These are phyloP conservation scores for Coecobrya sp. DNA, from an alignment of 2,888 invertebrate species.

Conservation along the genomic window DNA sequence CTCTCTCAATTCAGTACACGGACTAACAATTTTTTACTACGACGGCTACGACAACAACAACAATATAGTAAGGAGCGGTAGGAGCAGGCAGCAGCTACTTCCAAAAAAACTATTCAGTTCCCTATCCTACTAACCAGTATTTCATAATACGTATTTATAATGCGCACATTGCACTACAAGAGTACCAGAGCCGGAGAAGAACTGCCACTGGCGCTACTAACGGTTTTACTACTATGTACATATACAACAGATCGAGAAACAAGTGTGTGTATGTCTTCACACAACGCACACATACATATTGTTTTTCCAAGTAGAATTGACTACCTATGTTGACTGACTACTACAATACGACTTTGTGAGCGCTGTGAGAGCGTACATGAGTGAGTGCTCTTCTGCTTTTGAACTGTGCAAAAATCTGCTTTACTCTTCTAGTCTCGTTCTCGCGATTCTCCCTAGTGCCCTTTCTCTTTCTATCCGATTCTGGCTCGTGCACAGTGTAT, in stretches of 20 bases:
- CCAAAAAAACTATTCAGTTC: conserved; percentile 4
- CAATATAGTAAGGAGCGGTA: background rate
- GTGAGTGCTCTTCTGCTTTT: conserved; percentile 31
- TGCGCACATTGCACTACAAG: background rate
- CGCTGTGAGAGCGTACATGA: background rate
- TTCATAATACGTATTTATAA: background rate
- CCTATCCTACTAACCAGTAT: background rate
- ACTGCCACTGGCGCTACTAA: conserved; percentile 21
- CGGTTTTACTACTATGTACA: conserved; percentile 29
- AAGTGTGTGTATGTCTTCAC: background rate
- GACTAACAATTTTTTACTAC: conserved; percentile 60
- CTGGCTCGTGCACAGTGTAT: background rate
- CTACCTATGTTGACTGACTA: conserved; percentile 10
- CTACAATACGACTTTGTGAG: background rate
- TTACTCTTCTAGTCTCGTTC: conserved; percentile 20
- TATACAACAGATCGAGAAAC: conserved; percentile 39
- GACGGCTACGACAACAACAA: conserved; percentile 48
- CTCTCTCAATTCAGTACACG: conserved; percentile 67
- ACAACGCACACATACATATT: conserved; percentile 24
- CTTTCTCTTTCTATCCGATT: conserved; percentile 21
- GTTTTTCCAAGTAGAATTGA: conserved; percentile 15
- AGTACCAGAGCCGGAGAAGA: background rate
- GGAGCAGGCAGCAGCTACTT: conserved; percentile 15
- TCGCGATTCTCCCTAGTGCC: conserved; percentile 17
- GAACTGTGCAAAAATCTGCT: conserved; percentile 55